Base-by-base conservation (phyloP, 2,113 vertebrate species). In the Casuarius casuarius region DNA sequence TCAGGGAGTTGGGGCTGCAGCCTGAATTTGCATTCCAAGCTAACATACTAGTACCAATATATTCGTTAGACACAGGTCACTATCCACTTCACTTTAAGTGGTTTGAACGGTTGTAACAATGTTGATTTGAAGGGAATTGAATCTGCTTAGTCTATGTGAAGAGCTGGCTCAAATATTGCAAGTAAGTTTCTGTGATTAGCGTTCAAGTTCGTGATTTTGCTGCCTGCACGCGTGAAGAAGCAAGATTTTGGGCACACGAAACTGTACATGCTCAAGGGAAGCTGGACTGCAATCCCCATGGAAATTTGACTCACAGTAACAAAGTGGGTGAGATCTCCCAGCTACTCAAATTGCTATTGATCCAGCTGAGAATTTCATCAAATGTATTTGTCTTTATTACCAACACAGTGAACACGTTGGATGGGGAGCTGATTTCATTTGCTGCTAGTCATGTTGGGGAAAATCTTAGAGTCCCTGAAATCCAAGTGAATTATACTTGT, bases 351-450 rank as follows among this genome's bases (percentile, higher is more conserved):
- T 92, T 91, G 89, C 49, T 96, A 94, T 95, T 92, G 96, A 96
- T 95, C 78, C 81, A 90, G 46, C 81, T 92, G 87, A 68, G 81
- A 89, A 76, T 87, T 51, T 93, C 88, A 88, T 82, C 76, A 95
- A 84, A 93, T 68, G 44, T 92, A 85, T 95, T 95, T 95, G 80
- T 94, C 94, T 96, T 94, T 94, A 92, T 95, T 97, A 96, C 70
- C 0, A 0, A 73, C 17, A n/a, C 2, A 58, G 70, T 59, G 82
- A 92, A 31, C 0, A 10, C 31, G 28, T 68, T 75, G 83, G 26
- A 81, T 62, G 67, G 19, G 52, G 31, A 96, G 8, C 49, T 56
- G 71, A 77, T 94, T 95, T 89, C 46, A 85, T 96, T 95, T 94
- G 38, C 46, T 80, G 49, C 38, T 81, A 42, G 63, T 77, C 74